Evolutionary conservation across 2,797 vertebrate species (phyloP), one percentile per base, ranked within the genome.

Genomic region (Leontopithecus rosalia): DNA sequence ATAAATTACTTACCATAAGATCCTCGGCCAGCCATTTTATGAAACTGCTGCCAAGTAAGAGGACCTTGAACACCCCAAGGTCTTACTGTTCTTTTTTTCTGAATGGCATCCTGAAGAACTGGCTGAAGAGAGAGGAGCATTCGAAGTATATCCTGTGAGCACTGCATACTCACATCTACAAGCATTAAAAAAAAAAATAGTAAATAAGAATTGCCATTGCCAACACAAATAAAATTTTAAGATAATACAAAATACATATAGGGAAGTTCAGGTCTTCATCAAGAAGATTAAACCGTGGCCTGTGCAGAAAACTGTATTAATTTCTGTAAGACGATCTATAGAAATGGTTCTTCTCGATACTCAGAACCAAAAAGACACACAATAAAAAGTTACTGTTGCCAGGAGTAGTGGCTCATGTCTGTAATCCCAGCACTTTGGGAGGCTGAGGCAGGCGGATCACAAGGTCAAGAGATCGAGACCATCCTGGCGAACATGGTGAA

Each of bases 21-120:
- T 97, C 99, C 99, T 95, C 99, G 99, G 96, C 99, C 99, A 97
- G 99, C 99, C 99, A 99, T 99, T 98, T 99, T 99, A 99, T 99
- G 99, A 97, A 99, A 99, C 97, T 99, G 99, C 96, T 99, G 99
- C 99, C 99, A 99, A 64, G 99, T 99, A 94, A 99, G 99, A 77
- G 99, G 99, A 28, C 99, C 99, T 97, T 99, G 99, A 97, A 99
- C 99, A 0, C 99, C 99, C 99, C 99, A 99, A n/a, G 99, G 99
- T 93, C 99, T 99, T 30, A 99, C 99, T 0, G 99, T 99, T 91
- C 99, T 98, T 98, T 99, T 99, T 97, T 99, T 99, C 99, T 99
- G 99, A 98, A 99, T 99, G 50, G 99, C 99, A 64, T 99, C 99
- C 98, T 99, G 99, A 81, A 99, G 99, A 61, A 99, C 99, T 0